Percentiles rank a stretch among this genome's conserved stretches.
Conservation (phyloP, 2,888 invertebrate genomes). For the Siphlonurus alternatus region DNA sequence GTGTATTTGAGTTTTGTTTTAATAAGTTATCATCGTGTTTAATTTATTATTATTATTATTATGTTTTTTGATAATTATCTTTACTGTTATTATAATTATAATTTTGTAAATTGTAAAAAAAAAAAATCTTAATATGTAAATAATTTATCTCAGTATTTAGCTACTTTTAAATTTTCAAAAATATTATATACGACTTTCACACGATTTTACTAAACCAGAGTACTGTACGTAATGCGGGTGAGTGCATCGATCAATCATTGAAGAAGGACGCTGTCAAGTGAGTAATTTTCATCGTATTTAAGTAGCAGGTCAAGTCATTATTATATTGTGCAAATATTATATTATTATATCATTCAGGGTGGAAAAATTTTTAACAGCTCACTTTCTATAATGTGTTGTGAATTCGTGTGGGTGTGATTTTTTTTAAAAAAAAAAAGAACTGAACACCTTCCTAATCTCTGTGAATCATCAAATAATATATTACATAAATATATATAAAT, state of each 20-base stretch:
- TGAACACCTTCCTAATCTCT: not conserved
- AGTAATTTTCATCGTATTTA: not conserved
- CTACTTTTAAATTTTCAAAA: not conserved
- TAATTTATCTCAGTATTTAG: not conserved
- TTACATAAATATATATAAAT: not conserved
- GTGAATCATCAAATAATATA: not conserved
- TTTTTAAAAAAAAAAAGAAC: not conserved
- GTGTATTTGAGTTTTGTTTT: not conserved
- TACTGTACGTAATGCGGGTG: not conserved
- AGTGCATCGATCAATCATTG: not conserved
- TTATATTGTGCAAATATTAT: not conserved
- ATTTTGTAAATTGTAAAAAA: not conserved
- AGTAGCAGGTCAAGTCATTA: not conserved
- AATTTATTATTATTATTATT: not conserved
- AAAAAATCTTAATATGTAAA: not conserved
- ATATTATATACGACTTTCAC: not conserved
- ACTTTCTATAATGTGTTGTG: not conserved
- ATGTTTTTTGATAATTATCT: not conserved
- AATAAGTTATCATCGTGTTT: not conserved
- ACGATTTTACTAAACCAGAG: not conserved
- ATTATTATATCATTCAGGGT: not conserved
- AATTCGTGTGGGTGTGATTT: not conserved
- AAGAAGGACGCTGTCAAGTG: not conserved
- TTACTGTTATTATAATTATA: not conserved
- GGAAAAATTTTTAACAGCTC: not conserved